Evolutionary conservation across 2,113 vertebrate species (phyloP).

Genomic region (Osmerus mordax): DNA sequence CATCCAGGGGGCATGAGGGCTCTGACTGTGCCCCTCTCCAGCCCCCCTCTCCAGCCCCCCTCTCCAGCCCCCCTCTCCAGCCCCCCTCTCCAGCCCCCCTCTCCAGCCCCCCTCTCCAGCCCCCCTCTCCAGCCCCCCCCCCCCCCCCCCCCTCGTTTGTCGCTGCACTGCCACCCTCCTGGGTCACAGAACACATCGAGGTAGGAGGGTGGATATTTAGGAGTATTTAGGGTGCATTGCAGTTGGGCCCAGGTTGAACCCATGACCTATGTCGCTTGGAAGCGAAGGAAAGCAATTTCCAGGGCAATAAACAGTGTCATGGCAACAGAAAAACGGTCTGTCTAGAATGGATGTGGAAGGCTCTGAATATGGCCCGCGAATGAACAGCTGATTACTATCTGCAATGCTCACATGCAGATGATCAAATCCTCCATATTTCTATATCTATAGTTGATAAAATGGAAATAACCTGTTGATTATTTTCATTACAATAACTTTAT

Average conservation of each 20-base stretch:
- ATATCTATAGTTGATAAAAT: too few species aligned
- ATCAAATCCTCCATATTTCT: too few species aligned
- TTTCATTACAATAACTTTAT: too few species aligned
- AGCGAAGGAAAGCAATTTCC: constrained; percentile 67
- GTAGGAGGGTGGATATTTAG: constrained; percentile 3
- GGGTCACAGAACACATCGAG: constrained; percentile 10
- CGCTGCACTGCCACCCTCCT: constrained; percentile 21
- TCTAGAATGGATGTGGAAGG: constrained; percentile 27
- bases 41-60: background rate
- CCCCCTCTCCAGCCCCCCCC: background rate
- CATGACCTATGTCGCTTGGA: constrained; percentile 62
- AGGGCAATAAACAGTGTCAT: constrained; percentile 68
- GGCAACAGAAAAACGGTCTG: constrained; percentile 31
- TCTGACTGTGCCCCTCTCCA: constrained; percentile 43
- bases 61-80: background rate
- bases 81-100: background rate
- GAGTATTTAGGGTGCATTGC: constrained; percentile 32
- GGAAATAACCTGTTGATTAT: too few species aligned
- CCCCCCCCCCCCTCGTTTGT: constrained; percentile 15
- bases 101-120: constrained; percentile 4
- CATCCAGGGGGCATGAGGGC: constrained; percentile 68
- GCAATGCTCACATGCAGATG: too few species aligned
- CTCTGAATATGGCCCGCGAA: background rate
- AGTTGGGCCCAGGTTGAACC: constrained; percentile 55
- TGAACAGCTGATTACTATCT: background rate